phyloP scores from a whole-genome alignment of 2,797 vertebrate species.

The Urocyon cinereoargenteus region DNA sequence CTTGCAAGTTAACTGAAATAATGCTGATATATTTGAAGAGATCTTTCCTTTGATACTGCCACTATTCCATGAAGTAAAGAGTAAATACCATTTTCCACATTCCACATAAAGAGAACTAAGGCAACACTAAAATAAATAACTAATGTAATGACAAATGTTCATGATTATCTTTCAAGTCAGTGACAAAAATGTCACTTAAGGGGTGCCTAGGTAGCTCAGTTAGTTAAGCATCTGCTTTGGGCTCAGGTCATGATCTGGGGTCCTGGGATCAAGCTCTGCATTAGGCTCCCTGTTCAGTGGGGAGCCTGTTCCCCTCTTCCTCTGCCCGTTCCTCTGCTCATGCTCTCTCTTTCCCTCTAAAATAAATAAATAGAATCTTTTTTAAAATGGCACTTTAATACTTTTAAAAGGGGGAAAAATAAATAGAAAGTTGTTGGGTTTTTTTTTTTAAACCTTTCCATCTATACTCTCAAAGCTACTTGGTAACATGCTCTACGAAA shows the following conservation, averaged over 20 bases:
- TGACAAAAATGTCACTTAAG: neutral
- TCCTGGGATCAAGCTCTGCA: neutral
- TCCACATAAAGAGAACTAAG: constrained; percentile 2
- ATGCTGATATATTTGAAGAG: neutral
- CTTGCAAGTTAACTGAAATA: constrained; percentile 25
- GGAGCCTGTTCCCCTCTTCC: neutral
- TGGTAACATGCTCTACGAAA: neutral
- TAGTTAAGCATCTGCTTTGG: neutral
- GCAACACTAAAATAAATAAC: neutral
- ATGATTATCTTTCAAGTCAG: neutral
- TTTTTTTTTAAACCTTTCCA: neutral
- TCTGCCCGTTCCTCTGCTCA: neutral
- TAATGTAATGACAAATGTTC: neutral
- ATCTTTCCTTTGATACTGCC: neutral
- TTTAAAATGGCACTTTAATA: neutral
- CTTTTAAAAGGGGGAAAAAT: neutral
- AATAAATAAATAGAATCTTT: neutral
- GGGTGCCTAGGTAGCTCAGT: neutral
- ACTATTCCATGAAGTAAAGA: neutral
- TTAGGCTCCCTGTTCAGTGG: neutral
- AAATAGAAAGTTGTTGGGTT: neutral
- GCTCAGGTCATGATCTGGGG: neutral
- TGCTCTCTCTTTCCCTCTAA: neutral
- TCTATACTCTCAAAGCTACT: neutral
- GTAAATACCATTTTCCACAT: neutral